Conservation (phyloP, 2,888 invertebrate species). For the Drosophila basisetae region DNA sequence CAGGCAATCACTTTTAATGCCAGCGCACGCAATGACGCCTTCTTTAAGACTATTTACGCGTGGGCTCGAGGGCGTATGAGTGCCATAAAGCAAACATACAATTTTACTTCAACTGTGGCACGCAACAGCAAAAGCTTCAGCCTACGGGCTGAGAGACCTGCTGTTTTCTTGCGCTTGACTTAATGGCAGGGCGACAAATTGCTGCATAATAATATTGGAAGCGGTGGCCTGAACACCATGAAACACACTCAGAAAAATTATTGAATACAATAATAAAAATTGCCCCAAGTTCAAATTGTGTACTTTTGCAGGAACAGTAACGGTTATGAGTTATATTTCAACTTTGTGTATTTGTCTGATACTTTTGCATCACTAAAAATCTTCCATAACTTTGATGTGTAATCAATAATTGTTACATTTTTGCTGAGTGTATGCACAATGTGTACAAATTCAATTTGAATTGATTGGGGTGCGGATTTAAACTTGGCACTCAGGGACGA, state of each 20-base stretch:
- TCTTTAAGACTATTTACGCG: constrained; percentile 60
- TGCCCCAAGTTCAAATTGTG: neutral
- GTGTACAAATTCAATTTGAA: constrained; percentile 38
- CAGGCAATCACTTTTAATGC: constrained; percentile 77
- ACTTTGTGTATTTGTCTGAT: neutral
- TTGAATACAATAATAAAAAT: neutral
- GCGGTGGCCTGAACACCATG: neutral
- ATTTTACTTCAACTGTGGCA: constrained; percentile 52
- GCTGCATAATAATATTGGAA: constrained; percentile 33
- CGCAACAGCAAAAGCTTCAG: constrained; percentile 16
- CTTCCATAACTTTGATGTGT: neutral
- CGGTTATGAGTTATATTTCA: neutral
- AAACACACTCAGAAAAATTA: neutral
- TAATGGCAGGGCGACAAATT: constrained; percentile 61
- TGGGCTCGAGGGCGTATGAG: constrained; percentile 67
- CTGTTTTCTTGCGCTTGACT: constrained; percentile 32
- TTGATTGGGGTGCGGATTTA: constrained; percentile 31
- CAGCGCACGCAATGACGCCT: constrained; percentile 54
- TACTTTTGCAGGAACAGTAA: neutral
- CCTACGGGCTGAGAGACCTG: constrained; percentile 11
- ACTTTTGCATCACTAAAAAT: neutral
- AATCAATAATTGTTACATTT: neutral
- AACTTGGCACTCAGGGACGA: neutral
- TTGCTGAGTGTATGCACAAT: constrained; percentile 7
- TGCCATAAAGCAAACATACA: constrained; percentile 67